phyloP scores from a whole-genome alignment of 2,113 vertebrate genomes.

The Xyliphius kryptos region DNA sequence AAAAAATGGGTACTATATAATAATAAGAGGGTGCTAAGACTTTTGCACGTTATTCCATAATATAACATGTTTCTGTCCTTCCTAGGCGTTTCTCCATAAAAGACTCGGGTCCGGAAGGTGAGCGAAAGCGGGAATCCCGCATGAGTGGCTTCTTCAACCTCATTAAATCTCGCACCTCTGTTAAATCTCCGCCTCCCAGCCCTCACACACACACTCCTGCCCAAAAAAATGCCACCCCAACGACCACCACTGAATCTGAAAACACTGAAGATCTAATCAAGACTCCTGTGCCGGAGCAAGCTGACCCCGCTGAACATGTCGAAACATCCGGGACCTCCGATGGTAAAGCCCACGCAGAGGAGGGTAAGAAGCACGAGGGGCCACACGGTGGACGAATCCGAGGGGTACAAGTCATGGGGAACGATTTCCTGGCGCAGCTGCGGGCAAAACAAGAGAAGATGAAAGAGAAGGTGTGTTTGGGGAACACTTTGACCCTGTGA shows the following conservation, averaged over 20 bases:
- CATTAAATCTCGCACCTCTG: slow-evolving; percentile 79
- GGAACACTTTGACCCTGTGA: neutral
- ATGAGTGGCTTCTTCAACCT: slow-evolving; percentile 87
- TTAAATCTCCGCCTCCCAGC: slow-evolving; percentile 25
- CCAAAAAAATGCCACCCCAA: no score
- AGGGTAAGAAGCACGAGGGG: slow-evolving; percentile 49
- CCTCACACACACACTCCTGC: slow-evolving; percentile 43
- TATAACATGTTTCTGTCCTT: neutral
- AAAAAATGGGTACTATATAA: no score
- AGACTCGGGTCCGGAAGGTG: slow-evolving; percentile 51
- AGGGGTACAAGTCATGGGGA: slow-evolving; percentile 78
- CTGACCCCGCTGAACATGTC: slow-evolving; percentile 44
- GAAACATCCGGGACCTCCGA: slow-evolving; percentile 59
- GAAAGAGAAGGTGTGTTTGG: slow-evolving; percentile 35
- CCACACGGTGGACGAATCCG: slow-evolving; percentile 66
- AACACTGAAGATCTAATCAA: neutral
- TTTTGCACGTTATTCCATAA: no score
- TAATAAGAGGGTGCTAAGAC: no score
- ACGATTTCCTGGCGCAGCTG: slow-evolving; percentile 87
- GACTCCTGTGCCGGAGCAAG: neutral
- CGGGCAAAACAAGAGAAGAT: slow-evolving; percentile 87
- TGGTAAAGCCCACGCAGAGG: slow-evolving; percentile 50
- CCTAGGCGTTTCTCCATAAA: neutral
- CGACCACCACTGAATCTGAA: slow-evolving; percentile 40
- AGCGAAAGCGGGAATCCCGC: slow-evolving; percentile 82